phyloP scores from a whole-genome alignment of 2,113 vertebrate genomes.

The Neofelis nebulosa region DNA sequence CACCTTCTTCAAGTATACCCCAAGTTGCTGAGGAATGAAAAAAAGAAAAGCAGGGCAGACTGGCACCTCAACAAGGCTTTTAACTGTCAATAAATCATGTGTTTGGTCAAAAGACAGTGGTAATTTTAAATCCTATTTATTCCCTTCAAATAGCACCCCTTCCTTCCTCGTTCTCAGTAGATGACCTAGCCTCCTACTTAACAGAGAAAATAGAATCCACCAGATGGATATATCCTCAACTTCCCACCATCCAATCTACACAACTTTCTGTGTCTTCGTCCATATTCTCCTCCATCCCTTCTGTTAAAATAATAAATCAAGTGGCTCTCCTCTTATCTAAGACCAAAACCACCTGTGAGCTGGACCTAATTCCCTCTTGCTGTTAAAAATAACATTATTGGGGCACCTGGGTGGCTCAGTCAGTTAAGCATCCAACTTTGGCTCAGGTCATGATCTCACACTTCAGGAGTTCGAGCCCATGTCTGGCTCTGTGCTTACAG shows the following conservation, averaged over 20 bases:
- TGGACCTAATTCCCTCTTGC: not conserved
- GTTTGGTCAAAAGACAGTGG: slow-evolving; percentile 36
- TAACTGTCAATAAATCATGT: not conserved
- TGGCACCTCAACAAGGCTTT: slow-evolving; percentile 6
- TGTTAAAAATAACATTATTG: slow-evolving; percentile 40
- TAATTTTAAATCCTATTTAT: slow-evolving; percentile 1
- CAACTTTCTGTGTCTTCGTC: slow-evolving; percentile 37
- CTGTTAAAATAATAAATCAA: slow-evolving; percentile 52
- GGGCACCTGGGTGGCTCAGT: too few species aligned
- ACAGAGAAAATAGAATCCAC: slow-evolving; percentile 73
- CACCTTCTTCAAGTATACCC: not conserved
- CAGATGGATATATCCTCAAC: slow-evolving; percentile 58
- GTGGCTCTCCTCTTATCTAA: slow-evolving; percentile 20
- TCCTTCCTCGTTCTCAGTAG: slow-evolving; percentile 47
- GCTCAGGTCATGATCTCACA: too few species aligned
- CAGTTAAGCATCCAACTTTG: too few species aligned
- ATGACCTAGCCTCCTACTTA: slow-evolving; percentile 70
- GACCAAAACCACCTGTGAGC: not conserved
- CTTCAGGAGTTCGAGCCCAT: too few species aligned
- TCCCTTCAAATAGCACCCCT: slow-evolving; percentile 11
- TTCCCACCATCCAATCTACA: slow-evolving; percentile 52
- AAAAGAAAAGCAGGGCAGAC: not conserved
- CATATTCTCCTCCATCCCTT: slow-evolving; percentile 12
- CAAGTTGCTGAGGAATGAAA: not conserved
- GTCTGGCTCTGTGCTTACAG: too few species aligned